A percentile compares a stretch with the other conserved stretches of the same genome.
Evolutionary conservation across 2,797 vertebrate species (phyloP).

Genomic region (Sciaenops ocellatus): DNA sequence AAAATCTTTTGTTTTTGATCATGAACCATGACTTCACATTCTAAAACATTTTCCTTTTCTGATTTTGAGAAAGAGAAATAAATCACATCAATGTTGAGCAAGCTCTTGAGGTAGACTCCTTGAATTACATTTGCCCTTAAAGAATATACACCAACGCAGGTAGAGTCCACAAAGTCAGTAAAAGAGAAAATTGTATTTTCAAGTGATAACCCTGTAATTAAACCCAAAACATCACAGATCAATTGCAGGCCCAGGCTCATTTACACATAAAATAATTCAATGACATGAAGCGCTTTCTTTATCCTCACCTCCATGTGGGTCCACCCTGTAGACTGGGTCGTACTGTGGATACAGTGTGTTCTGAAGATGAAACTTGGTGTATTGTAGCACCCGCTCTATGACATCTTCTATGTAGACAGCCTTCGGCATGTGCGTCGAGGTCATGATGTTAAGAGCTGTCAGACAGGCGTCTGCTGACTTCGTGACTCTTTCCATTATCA

Average conservation of each 20-base stretch:
- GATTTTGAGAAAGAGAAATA: not conserved
- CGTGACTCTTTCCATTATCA: conserved; percentile 99
- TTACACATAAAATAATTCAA: too few relatives aligned
- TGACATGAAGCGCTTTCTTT: not conserved
- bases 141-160: not conserved
- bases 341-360: conserved; percentile 98
- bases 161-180: not conserved
- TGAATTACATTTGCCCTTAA: not conserved
- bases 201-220: not conserved
- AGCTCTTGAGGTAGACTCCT: not conserved
- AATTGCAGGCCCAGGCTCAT: not conserved
- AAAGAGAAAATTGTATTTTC: not conserved
- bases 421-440: conserved; percentile 97
- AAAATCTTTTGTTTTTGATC: not conserved
- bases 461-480: conserved; percentile 98
- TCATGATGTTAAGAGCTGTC: conserved; percentile 98
- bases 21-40: not conserved
- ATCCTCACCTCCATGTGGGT: conserved; percentile 92
- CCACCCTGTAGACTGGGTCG: conserved; percentile 96
- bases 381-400: conserved; percentile 97
- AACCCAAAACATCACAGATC: not conserved
- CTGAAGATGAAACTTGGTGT: conserved; percentile 98
- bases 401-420: conserved; percentile 99
- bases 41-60: not conserved
- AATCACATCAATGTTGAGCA: not conserved